Evolutionary conservation across 2,113 vertebrate species (phyloP), one percentile per base, ranked within the genome.

Genomic region (Cervus canadensis): DNA sequence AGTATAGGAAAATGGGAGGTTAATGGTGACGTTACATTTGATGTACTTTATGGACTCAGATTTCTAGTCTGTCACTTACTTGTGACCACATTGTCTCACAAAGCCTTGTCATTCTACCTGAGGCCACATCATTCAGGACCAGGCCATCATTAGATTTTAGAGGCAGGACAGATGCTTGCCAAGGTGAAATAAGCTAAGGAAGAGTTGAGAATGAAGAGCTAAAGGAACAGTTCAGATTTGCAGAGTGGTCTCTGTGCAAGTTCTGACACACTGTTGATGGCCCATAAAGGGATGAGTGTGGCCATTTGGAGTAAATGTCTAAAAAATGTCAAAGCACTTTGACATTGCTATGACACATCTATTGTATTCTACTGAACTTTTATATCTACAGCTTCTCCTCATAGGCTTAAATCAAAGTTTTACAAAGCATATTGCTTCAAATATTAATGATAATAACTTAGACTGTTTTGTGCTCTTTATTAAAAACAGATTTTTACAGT

Each of bases 401-500:
- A 59, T 25, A 60, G 54, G 36, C 79, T 7, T 71, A 40, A 82
- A 62, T 45, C 21, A 78, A 45, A 85, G n/a, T 86, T 93, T 26
- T 92, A 84, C 36, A 90, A 87, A 92, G 43, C 52, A 19, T 71
- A 15, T 84, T 92, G 19, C 59, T 87, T 60, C 43, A 79, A 87
- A 91, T 81, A 45, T 81, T 87, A 87, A 54, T 57, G 91, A 33
- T 56, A 85, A 86, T 33, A 92, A 30, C 3, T 95, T 52, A 36
- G 60, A 82, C 82, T 91, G 15, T 17, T 97, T 90, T 89, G 30
- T 85, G 91, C 17, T 89, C 36, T 67, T 92, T 84, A 85, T 30
- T 94, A 67, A 96, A 97, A 97, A 85, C 16, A 62, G 67, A 67
- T 91, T 93, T 21, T 81, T 74, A 74, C 13, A 78, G 28, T 10